Conservation (phyloP, 2,113 vertebrate species). For the Hirundichthys speculiger region DNA sequence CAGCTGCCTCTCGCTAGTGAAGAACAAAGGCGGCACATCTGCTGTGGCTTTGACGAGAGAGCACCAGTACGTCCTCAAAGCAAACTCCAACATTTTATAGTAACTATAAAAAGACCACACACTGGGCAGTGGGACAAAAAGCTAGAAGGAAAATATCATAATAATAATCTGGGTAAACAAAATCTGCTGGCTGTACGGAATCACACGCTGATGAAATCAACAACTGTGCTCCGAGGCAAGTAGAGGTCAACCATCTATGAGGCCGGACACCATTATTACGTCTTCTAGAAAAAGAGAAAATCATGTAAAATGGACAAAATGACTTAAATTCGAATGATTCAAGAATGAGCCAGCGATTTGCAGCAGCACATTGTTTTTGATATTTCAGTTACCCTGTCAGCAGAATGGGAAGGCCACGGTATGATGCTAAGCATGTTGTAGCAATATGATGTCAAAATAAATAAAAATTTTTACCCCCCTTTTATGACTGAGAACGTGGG, state of each 20-base stretch:
- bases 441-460: no score
- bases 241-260: conserved; percentile 30
- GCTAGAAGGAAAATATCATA: conserved; percentile 80
- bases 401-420: no score
- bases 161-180: conserved; percentile 91
- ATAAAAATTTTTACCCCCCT: no score
- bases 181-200: conserved; percentile 65
- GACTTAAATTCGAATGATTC: conserved; percentile 25
- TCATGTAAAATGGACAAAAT: conserved; percentile 26
- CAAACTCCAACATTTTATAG: conserved; percentile 89
- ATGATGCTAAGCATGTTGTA: no score
- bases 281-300: conserved; percentile 12
- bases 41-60: conserved; percentile 88
- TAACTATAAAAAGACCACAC: conserved; percentile 89
- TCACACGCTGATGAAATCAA: conserved; percentile 77
- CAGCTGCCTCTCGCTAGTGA: conserved; percentile 88
- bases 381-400: no score
- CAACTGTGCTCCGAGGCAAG: conserved; percentile 78
- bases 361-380: no score
- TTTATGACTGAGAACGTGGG: no score
- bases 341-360: not conserved
- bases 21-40: conserved; percentile 92
- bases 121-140: conserved; percentile 82
- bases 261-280: conserved; percentile 44
- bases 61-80: conserved; percentile 84